Evolutionary conservation across 2,113 vertebrate genomes (phyloP), one percentile per base, ranked within the genome.

Genomic region (Grammomys surdaster): DNA sequence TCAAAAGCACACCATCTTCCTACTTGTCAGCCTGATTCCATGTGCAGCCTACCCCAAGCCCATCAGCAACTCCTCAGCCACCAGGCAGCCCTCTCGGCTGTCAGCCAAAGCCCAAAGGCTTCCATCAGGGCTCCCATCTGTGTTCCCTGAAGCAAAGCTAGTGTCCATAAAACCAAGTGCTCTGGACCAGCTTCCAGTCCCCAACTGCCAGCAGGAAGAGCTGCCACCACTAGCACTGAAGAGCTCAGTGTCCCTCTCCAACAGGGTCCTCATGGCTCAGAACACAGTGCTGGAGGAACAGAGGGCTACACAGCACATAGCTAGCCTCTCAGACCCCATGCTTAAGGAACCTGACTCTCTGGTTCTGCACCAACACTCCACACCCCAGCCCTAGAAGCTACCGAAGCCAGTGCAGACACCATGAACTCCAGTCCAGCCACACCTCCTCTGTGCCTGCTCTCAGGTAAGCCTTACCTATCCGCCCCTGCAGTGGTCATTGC

Each of bases 51-150:
- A 24, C 43, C 56, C 19, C n/a, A 73, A 43, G 72, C n/a, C 72
- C 14, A 26, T 33, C 1, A 67, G 43, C 2, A 3, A 7, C 54
- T 80, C n/a, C 36, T 40, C 36, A 33, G 85, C 16, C 69, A 72
- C 78, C 8, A 4, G 63, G 48, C 51, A 54, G 58, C 3, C 60
- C 76, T n/a, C n/a, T 1, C 12, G 58, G 63, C 75, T 58, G 48
- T 1, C 1, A 76, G 63, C 93, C 96, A 26, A 51, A 40, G n/a
- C 67, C 78, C 73, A 65, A 22, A 76, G 65, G 63, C 76, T 28
- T 67, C 93, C 93, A n/a, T 36, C 2, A 0, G 77, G 60, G 63
- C 24, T 28, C 12, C 93, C 94, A 95, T 31, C 94, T 92, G 89
- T 84, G 36, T 80, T 31, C 91, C 36, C 78, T 17, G 31, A 28